Evolutionary conservation across 2,113 vertebrate genomes (phyloP).

Genomic region (Laticauda laticaudata): DNA sequence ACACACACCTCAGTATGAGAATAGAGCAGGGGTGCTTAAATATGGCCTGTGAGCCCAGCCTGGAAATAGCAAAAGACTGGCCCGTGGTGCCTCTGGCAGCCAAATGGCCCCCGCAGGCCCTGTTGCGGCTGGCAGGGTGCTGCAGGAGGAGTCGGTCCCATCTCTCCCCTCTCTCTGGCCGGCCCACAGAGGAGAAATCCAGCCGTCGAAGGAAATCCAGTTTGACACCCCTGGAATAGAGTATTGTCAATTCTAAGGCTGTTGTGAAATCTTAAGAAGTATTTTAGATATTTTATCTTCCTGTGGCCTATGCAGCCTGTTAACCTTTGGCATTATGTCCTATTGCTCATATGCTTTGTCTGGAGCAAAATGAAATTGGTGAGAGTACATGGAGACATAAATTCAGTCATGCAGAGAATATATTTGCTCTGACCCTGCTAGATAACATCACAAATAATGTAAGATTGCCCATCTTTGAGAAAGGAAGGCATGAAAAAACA

Average conservation of each 20-base stretch:
- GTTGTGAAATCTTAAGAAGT: background rate
- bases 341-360: background rate
- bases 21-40: too few relatives aligned
- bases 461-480: background rate
- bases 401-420: background rate
- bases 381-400: background rate
- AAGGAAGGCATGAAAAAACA: background rate
- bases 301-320: background rate
- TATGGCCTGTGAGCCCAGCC: too few relatives aligned
- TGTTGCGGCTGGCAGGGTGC: too few relatives aligned
- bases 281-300: background rate
- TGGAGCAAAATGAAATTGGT: background rate
- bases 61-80: too few relatives aligned
- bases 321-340: background rate
- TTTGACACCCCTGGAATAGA: background rate
- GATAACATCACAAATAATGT: background rate
- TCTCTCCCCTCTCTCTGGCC: too few relatives aligned
- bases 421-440: background rate
- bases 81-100: too few relatives aligned
- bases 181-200: too few relatives aligned
- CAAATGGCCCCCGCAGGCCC: too few relatives aligned
- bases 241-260: background rate
- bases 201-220: too few relatives aligned
- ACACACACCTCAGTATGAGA: too few relatives aligned
- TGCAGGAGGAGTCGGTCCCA: too few relatives aligned